Conservation (phyloP, 2,797 vertebrate genomes). For the Anisognathus igniventris region DNA sequence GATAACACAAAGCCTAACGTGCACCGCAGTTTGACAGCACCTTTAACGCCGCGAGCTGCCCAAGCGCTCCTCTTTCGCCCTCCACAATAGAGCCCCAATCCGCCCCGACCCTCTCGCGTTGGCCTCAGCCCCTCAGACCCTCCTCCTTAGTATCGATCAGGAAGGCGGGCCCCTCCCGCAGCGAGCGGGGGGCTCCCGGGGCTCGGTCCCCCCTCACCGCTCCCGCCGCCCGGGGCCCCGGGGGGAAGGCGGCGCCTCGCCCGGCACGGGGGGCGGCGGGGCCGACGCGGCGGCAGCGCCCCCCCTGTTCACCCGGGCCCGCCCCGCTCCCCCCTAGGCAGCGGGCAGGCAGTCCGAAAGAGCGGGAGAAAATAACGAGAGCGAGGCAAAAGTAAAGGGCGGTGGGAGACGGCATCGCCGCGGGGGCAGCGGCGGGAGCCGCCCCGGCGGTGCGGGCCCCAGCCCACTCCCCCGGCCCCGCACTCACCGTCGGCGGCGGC, state of each 20-base stretch:
- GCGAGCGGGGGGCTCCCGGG: not conserved
- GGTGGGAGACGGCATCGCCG: not conserved
- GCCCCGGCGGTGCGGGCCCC: not conserved
- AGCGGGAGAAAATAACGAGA: too few species aligned
- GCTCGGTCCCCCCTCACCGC: not conserved
- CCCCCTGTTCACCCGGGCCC: not conserved
- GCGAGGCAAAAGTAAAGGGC: not conserved
- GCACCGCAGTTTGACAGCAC: slow-evolving; percentile 9
- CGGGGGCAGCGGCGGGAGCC: not conserved
- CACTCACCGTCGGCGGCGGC: slow-evolving; percentile 2
- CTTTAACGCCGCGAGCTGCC: not conserved
- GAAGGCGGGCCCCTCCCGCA: not conserved
- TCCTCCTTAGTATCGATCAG: too few species aligned
- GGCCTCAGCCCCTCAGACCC: not conserved
- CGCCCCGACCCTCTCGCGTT: accelerated
- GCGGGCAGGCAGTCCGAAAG: not conserved
- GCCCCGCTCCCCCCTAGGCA: not conserved
- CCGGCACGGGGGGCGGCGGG: not conserved
- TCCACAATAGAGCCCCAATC: not conserved
- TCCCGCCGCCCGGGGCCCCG: not conserved
- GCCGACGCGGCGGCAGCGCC: not conserved
- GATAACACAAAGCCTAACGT: slow-evolving; percentile 5
- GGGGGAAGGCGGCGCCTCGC: not conserved
- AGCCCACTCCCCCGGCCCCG: not conserved
- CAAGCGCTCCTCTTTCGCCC: not conserved